These are phyloP conservation scores for Sabatieria punctata DNA, from an alignment of 2,888 invertebrate species.

Conservation along the genomic window DNA sequence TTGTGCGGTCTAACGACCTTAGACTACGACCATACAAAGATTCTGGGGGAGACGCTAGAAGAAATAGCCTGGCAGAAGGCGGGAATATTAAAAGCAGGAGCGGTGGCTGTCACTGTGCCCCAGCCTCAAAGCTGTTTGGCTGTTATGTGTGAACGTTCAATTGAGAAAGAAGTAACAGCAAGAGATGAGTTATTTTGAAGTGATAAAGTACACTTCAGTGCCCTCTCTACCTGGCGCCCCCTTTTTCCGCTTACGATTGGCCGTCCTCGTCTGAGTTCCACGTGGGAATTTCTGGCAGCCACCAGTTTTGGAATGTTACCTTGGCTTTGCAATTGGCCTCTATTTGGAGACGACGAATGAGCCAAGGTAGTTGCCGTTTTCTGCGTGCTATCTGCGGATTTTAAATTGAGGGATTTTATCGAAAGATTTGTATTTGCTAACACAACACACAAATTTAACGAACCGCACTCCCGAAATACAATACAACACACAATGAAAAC, in stretches of 20 bases:
- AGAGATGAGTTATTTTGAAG: too few relatives aligned
- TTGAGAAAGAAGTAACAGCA: too few relatives aligned
- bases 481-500: too few relatives aligned
- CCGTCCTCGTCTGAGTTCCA: slow-evolving; percentile 39
- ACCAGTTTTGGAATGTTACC: slow-evolving; percentile 60
- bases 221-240: slow-evolving; percentile 45
- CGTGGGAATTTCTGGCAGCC: slow-evolving; percentile 37
- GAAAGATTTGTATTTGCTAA: too few relatives aligned
- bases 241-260: slow-evolving; percentile 44
- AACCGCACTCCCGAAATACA: too few relatives aligned
- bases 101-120: slow-evolving; percentile 16
- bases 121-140: slow-evolving; percentile 34
- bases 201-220: slow-evolving; percentile 46
- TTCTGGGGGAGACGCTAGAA: slow-evolving; percentile 62
- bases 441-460: too few relatives aligned
- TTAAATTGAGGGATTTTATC: too few relatives aligned
- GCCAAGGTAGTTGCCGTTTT: too few relatives aligned
- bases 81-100: slow-evolving; percentile 63
- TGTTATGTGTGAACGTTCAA: too few relatives aligned
- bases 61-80: slow-evolving; percentile 87
- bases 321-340: slow-evolving; percentile 67
- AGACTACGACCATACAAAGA: slow-evolving; percentile 67
- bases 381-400: too few relatives aligned
- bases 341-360: too few relatives aligned
- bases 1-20: slow-evolving; percentile 77